Percentiles rank a stretch among this genome's conserved stretches.
Evolutionary conservation across 2,888 invertebrate species (phyloP).

Genomic region (Pristionchus arcanus): DNA sequence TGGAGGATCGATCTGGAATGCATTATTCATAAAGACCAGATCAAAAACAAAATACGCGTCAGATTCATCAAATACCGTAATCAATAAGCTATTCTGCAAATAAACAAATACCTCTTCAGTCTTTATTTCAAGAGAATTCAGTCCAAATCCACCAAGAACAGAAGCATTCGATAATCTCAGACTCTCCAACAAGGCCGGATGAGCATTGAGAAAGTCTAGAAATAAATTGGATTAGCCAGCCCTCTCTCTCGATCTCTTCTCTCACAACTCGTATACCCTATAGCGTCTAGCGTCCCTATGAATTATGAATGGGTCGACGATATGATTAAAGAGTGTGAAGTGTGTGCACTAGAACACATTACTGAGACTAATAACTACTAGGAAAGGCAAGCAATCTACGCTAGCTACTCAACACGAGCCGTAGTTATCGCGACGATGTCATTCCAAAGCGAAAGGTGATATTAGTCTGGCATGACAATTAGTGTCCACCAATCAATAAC

Average conservation of each 20-base stretch:
- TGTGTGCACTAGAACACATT: conserved; percentile 13
- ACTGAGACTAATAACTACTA: not conserved
- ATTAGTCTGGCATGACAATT: not conserved
- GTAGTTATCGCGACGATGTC: not conserved
- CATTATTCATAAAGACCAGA: not conserved
- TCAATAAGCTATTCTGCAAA: not conserved
- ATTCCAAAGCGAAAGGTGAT: not conserved
- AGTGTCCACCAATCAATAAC: not conserved
- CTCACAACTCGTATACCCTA: not conserved
- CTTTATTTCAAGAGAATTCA: not conserved
- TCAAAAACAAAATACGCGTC: not conserved
- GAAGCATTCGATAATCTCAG: not conserved
- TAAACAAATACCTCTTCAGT: not conserved
- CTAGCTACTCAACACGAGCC: not conserved
- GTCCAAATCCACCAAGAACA: not conserved
- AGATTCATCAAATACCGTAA: not conserved
- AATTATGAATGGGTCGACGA: conserved; percentile 42
- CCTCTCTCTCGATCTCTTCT: not conserved
- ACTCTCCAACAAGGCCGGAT: not conserved
- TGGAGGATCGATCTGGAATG: not conserved
- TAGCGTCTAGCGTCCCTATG: conserved; percentile 5
- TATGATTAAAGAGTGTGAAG: not conserved
- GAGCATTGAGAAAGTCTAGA: conserved; percentile 34
- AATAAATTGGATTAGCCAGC: not conserved
- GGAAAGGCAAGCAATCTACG: not conserved